Percentiles rank a stretch among this genome's conserved stretches.
phyloP scores from a whole-genome alignment of 2,113 vertebrate species.

The Myotis yumanensis region DNA sequence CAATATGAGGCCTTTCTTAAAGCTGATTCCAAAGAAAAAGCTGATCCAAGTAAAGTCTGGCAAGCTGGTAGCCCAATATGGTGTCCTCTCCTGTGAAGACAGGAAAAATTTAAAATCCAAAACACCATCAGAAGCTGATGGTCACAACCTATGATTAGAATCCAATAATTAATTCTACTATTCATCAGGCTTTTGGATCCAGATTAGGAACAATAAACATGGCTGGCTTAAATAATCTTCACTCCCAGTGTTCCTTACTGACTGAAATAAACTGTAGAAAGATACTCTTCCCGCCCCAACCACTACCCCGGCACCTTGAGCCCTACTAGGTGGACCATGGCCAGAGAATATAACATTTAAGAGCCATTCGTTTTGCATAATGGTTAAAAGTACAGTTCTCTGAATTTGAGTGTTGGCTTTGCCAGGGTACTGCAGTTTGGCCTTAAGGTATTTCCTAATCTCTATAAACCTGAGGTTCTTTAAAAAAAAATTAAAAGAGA shows the following conservation, averaged over 20 bases:
- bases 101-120: neutral
- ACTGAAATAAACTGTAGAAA: neutral
- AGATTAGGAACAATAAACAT: conserved; percentile 15
- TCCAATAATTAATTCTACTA: conserved; percentile 3
- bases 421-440: neutral
- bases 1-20: neutral
- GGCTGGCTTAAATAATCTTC: neutral
- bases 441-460: neutral
- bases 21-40: neutral
- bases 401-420: neutral
- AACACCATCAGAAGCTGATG: neutral
- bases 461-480: neutral
- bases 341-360: neutral
- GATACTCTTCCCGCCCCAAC: neutral
- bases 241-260: neutral
- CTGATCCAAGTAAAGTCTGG: neutral
- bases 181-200: neutral
- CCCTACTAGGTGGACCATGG: neutral
- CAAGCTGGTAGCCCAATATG: neutral
- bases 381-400: neutral
- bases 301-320: neutral
- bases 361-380: neutral
- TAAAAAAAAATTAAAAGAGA: neutral
- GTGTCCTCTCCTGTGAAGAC: neutral
- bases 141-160: neutral